phyloP scores from a whole-genome alignment of 2,797 vertebrate species.

The Myotis myotis region DNA sequence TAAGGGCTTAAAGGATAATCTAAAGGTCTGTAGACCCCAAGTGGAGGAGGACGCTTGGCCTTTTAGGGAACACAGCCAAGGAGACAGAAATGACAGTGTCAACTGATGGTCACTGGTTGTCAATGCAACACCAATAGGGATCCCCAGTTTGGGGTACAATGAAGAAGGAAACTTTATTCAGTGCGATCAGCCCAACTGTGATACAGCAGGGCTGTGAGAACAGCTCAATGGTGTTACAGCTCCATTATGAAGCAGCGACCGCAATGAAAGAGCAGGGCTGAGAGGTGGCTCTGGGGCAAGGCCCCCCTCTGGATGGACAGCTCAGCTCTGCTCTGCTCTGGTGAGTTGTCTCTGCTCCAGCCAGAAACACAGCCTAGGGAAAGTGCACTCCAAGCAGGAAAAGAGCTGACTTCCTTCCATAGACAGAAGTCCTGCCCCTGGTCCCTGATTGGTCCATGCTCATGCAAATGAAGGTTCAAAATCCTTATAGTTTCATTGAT shows the following conservation, averaged over 20 bases:
- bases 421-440: neutral
- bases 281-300: neutral
- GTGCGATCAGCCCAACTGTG: neutral
- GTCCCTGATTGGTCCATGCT: neutral
- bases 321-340: neutral
- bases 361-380: neutral
- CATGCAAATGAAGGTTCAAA: neutral
- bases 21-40: neutral
- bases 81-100: neutral
- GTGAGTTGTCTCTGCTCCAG: neutral
- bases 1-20: neutral
- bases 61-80: neutral
- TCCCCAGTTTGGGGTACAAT: neutral
- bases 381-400: too few relatives aligned
- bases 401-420: neutral
- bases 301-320: neutral
- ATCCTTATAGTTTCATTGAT: neutral
- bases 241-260: neutral
- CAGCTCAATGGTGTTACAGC: neutral
- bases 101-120: neutral
- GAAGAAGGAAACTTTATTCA: neutral
- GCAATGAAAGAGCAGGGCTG: neutral
- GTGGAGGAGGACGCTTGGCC: neutral
- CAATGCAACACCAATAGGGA: neutral
- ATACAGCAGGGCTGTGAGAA: neutral